Conservation (phyloP, 2,797 vertebrate genomes). For the Vireo griseus region DNA sequence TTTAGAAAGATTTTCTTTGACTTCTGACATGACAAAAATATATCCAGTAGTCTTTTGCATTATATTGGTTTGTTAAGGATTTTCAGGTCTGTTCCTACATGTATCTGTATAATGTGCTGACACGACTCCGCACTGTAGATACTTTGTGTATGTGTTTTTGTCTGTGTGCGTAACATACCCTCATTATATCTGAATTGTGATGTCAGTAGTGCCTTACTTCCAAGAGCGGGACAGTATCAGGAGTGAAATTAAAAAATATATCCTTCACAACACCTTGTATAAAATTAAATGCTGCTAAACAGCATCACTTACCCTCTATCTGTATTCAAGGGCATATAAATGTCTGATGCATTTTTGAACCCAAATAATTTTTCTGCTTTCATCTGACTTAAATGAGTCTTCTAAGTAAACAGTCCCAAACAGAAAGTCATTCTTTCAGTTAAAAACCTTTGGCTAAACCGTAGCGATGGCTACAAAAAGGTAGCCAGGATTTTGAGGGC, state of each 20-base stretch:
- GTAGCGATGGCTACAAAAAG: background rate
- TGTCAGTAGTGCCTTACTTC: background rate
- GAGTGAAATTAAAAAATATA: background rate
- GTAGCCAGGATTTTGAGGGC: background rate
- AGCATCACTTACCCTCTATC: background rate
- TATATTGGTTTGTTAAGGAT: background rate
- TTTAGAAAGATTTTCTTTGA: background rate
- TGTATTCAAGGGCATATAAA: background rate
- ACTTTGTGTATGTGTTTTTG: background rate
- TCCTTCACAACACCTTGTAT: background rate
- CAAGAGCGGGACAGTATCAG: background rate
- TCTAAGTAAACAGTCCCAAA: background rate
- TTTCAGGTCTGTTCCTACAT: background rate
- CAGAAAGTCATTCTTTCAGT: background rate
- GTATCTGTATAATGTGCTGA: background rate
- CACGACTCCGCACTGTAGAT: background rate
- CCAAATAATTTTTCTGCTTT: background rate
- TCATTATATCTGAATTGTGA: background rate
- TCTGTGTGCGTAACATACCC: accelerated
- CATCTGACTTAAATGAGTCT: background rate
- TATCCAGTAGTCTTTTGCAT: background rate
- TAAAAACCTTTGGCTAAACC: background rate
- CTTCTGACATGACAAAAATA: background rate
- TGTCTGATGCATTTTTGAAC: background rate
- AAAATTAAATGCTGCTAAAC: background rate